These are phyloP conservation scores for Bursaphelenchus okinawaensis DNA, from an alignment of 2,888 invertebrate species.

Conservation along the genomic window DNA sequence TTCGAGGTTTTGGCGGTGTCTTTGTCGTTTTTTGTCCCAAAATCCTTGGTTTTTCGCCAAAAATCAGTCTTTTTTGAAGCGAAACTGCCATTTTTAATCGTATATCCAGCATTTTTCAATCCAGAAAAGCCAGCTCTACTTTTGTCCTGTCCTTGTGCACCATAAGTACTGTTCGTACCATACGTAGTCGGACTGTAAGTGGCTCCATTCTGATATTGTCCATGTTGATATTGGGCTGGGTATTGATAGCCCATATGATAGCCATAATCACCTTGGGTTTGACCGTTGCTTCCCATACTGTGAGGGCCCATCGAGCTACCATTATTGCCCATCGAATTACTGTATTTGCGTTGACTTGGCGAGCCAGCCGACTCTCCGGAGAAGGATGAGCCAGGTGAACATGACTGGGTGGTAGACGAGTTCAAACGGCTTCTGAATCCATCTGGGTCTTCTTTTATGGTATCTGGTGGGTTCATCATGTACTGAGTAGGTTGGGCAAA, in stretches of 20 bases:
- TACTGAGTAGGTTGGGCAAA: constrained; percentile 7
- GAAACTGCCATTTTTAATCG: no score
- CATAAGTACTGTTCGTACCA: no score
- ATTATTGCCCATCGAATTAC: neutral
- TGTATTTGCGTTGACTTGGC: neutral
- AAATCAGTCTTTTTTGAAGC: no score
- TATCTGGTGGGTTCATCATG: neutral
- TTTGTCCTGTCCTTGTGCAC: no score
- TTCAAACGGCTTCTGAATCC: constrained; percentile 25
- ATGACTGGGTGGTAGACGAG: constrained; percentile 11
- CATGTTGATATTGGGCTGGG: neutral
- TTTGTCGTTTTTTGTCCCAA: neutral
- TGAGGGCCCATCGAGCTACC: neutral
- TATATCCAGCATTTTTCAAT: no score
- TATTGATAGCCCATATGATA: neutral
- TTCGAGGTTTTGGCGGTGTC: no score
- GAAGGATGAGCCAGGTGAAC: constrained; percentile 13
- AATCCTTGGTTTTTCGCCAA: no score
- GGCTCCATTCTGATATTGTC: neutral
- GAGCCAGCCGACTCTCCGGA: constrained; percentile 13
- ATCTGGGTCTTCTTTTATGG: constrained; percentile 20
- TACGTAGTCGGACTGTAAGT: neutral
- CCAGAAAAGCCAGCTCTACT: no score
- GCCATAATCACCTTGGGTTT: neutral
- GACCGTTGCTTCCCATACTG: neutral